A percentile compares a stretch with the other conserved stretches of the same genome.
phyloP scores from a whole-genome alignment of 2,113 vertebrate genomes.

The Macquaria ambigua region DNA sequence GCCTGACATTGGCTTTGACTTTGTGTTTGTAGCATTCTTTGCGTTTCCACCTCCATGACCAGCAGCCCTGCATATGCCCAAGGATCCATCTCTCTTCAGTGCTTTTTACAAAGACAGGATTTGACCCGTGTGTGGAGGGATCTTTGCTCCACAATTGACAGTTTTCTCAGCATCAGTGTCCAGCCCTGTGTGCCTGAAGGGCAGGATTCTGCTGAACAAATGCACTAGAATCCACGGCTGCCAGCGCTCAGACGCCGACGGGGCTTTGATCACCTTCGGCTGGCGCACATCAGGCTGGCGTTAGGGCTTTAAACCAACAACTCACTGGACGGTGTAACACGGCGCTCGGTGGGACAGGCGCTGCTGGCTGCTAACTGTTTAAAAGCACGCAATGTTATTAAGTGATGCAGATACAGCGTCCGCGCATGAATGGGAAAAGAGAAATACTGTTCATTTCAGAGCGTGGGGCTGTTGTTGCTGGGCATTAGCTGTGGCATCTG shows the following conservation, averaged over 20 bases:
- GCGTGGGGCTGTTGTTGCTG: conserved; percentile 89
- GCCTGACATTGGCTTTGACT: conserved; percentile 67
- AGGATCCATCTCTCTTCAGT: conserved; percentile 74
- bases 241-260: conserved; percentile 86
- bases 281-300: conserved; percentile 97
- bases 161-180: conserved; percentile 93
- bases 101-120: conserved; percentile 78
- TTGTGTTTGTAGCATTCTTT: conserved; percentile 77
- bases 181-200: conserved; percentile 84
- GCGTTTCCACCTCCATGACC: conserved; percentile 80
- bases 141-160: conserved; percentile 86
- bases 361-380: conserved; percentile 90
- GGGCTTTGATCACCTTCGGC: conserved; percentile 96
- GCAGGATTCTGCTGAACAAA: conserved; percentile 91
- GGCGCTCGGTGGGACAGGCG: conserved; percentile 75
- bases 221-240: conserved; percentile 88
- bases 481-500: conserved; percentile 92
- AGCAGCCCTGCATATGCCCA: conserved; percentile 69
- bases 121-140: conserved; percentile 81
- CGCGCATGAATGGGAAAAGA: conserved; percentile 90
- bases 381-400: conserved; percentile 96
- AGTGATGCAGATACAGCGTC: conserved; percentile 91
- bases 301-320: conserved; percentile 95
- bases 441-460: conserved; percentile 99
- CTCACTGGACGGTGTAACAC: conserved; percentile 64